Base-by-base conservation (phyloP, 2,113 vertebrate genomes). In the Megaceryle torquata region DNA sequence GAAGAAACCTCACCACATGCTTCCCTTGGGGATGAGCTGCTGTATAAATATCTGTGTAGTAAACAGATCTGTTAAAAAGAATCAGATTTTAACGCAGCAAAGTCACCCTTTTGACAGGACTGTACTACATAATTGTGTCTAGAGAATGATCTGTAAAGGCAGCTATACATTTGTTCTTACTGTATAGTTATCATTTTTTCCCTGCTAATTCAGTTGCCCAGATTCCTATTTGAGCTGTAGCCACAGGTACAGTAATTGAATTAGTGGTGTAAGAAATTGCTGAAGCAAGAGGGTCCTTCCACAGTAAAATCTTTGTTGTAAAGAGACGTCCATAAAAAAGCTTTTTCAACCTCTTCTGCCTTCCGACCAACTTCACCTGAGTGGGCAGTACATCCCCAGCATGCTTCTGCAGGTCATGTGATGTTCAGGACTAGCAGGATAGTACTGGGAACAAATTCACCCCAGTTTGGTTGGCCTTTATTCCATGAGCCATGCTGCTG, bases 41-140 rank as follows among this genome's bases (percentile, higher is more conserved):
- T 76, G 9, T 44, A 41, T 51, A 79, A 95, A 91, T 77, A 67
- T 24, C 29, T 57, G 15, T 37, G 64, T 61, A 22, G 72, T 75
- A 89, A 91, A 77, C 28, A 88, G 48, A 43, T 19, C 51, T 70
- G 65, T 90, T 97, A 74, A 88, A 91, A 93, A 71, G 25, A 93
- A 82, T 53, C 17, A 18, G 51, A 83, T 64, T 86, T 91, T 76
- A 70, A 54, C 43, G 22, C 60, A 85, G 61, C 19, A 76, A 61
- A 41, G 65, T 95, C 76, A 82, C 39, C 44, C 37, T 91, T 88
- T 88, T 86, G 86, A n/a, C 44, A 81, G 48, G 33, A 72, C 50
- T 68, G 21, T 80, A n/a, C 33, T 64, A 16, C 0, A 0, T 79
- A 77, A 39, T 65, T 46, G 15, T 77, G 39, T 87, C 82, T 37